These are phyloP conservation scores for Amiota minor DNA, from an alignment of 2,888 invertebrate species.

Conservation along the genomic window DNA sequence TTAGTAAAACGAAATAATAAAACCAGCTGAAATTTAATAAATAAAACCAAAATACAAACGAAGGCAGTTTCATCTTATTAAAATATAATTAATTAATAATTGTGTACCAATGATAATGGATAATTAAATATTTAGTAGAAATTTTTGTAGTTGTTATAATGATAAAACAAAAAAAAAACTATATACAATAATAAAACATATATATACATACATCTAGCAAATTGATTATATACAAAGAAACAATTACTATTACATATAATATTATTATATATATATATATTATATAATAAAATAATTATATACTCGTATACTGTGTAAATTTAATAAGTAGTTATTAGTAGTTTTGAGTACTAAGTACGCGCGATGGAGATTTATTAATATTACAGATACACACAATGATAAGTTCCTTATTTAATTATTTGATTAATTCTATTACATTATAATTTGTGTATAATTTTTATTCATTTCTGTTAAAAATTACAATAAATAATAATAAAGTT, in stretches of 20 bases:
- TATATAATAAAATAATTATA: slow-evolving; percentile 4
- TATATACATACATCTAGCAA: not conserved
- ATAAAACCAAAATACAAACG: not conserved
- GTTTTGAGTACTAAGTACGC: slow-evolving; percentile 18
- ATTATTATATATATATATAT: slow-evolving; percentile 1
- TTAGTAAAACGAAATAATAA: not conserved
- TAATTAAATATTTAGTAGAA: slow-evolving; percentile 56
- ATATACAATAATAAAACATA: slow-evolving; percentile 9
- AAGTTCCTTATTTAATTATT: slow-evolving; percentile 28
- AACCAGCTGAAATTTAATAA: not conserved
- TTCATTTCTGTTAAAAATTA: slow-evolving; percentile 2
- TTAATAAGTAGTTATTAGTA: slow-evolving; percentile 24
- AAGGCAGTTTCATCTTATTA: not conserved
- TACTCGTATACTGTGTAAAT: not conserved
- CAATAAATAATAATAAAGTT: not conserved
- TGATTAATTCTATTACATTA: not conserved
- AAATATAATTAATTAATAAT: slow-evolving; percentile 36
- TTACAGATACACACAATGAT: not conserved
- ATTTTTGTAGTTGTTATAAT: slow-evolving; percentile 27
- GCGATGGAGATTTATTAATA: not conserved
- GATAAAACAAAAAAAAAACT: not conserved
- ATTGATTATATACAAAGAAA: not conserved
- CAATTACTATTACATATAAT: not conserved
- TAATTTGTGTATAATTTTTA: not conserved
- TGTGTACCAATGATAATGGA: slow-evolving; percentile 47